Evolutionary conservation across 2,888 invertebrate genomes (phyloP).

Genomic region (Tetranychus truncatus): DNA sequence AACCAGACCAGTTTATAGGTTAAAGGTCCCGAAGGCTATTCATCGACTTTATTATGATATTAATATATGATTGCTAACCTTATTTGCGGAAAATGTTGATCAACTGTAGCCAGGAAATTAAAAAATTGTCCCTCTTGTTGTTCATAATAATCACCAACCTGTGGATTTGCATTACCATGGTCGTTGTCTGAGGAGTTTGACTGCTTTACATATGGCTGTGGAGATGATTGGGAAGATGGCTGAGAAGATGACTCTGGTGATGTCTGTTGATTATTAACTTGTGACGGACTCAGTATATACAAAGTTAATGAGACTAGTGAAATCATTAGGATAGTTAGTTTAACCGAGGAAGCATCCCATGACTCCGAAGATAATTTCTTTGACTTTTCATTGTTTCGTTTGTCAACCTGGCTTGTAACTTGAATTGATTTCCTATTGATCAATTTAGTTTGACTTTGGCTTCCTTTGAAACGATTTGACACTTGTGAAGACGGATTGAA

Average conservation of each 20-base stretch:
- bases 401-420: neutral
- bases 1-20: neutral
- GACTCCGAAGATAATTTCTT: neutral
- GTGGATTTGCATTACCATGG: neutral
- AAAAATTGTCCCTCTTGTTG: neutral
- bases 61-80: neutral
- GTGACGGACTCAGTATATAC: neutral
- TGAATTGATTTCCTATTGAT: neutral
- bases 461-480: neutral
- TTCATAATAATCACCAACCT: neutral
- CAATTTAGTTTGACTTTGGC: neutral
- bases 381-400: neutral
- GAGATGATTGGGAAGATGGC: neutral
- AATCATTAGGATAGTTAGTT: neutral
- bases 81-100: slow-evolving; percentile 5
- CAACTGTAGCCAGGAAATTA: neutral
- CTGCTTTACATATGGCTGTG: neutral
- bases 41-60: too few species aligned
- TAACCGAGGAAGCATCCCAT: neutral
- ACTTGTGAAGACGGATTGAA: neutral
- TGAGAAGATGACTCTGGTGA: neutral
- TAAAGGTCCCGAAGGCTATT: neutral
- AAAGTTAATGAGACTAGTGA: neutral
- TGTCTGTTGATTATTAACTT: neutral
- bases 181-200: neutral